Conservation (phyloP, 2,113 vertebrate species). For the Dromaius novaehollandiae region DNA sequence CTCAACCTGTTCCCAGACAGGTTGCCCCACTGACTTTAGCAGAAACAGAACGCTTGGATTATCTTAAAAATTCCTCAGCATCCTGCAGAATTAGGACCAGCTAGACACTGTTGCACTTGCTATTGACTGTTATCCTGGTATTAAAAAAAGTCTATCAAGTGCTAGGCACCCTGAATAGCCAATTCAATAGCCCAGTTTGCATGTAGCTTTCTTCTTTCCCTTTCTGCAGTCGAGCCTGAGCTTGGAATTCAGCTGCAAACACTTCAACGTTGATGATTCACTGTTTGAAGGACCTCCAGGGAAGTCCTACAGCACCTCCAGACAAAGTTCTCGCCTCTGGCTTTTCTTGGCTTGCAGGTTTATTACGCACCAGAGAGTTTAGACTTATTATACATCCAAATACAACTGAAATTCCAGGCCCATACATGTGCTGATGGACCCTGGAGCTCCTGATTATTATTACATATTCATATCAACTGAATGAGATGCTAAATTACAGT, state of each 20-base stretch:
- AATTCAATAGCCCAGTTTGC: neutral
- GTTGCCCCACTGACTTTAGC: neutral
- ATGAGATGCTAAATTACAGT: constrained; percentile 15
- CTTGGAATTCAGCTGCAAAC: constrained; percentile 39
- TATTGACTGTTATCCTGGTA: neutral
- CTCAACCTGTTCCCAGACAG: neutral
- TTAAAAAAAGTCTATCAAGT: neutral
- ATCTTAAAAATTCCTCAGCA: neutral
- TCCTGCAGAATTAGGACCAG: neutral
- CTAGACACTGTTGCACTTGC: neutral
- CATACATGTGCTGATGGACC: constrained; percentile 18
- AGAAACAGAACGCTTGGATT: neutral
- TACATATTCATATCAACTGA: constrained; percentile 49
- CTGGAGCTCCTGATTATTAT: constrained; percentile 46
- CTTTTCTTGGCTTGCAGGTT: constrained; percentile 63
- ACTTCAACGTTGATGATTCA: constrained; percentile 63
- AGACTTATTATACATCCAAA: constrained; percentile 44
- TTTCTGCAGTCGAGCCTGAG: neutral
- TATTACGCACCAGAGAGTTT: constrained; percentile 25
- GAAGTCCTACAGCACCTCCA: constrained; percentile 56
- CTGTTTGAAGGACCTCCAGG: constrained; percentile 63
- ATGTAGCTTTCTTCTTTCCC: neutral
- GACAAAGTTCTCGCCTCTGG: constrained; percentile 63
- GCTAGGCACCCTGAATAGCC: neutral
- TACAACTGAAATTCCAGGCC: constrained; percentile 10